These are phyloP conservation scores for Percopsis omiscomaycus DNA, from an alignment of 2,797 vertebrate species.

Conservation along the genomic window DNA sequence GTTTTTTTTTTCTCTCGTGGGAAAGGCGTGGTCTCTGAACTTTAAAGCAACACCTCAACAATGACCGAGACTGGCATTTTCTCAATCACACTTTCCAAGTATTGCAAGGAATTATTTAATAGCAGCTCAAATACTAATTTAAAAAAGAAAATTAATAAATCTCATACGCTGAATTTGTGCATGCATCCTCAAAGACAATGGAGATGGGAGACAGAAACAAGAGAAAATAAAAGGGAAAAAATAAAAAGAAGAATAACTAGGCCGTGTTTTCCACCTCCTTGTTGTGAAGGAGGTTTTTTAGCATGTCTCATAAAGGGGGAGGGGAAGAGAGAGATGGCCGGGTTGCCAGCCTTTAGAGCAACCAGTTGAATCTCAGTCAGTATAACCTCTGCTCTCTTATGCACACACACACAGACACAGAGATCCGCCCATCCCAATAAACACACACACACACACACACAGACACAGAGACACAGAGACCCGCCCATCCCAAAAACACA, in stretches of 20 bases:
- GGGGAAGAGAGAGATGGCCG: constrained; percentile 40
- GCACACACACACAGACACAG: constrained; percentile 45
- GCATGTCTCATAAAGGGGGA: constrained; percentile 59
- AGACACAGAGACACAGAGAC: neutral
- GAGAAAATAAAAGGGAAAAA: constrained; percentile 15
- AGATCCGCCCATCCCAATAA: constrained; percentile 7
- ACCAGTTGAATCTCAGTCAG: constrained; percentile 38
- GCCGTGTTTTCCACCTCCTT: constrained; percentile 33
- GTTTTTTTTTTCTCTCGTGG: constrained; percentile 47
- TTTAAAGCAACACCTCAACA: constrained; percentile 49
- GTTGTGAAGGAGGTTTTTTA: constrained; percentile 42
- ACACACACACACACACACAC: constrained; percentile 22
- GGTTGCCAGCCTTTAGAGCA: constrained; percentile 32
- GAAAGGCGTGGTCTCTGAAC: constrained; percentile 21
- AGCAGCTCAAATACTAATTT: constrained; percentile 48
- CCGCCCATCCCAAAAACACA: neutral
- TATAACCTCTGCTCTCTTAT: constrained; percentile 60
- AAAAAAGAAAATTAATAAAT: constrained; percentile 40
- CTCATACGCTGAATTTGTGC: constrained; percentile 75
- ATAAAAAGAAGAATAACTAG: constrained; percentile 24
- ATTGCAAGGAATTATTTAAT: constrained; percentile 64
- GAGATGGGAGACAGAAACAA: constrained; percentile 44
- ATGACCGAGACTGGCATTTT: constrained; percentile 57
- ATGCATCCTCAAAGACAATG: constrained; percentile 71
- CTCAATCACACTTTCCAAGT: constrained; percentile 55